These are phyloP conservation scores for Pelochelys cantorii DNA, from an alignment of 2,797 vertebrate genomes.

Conservation along the genomic window DNA sequence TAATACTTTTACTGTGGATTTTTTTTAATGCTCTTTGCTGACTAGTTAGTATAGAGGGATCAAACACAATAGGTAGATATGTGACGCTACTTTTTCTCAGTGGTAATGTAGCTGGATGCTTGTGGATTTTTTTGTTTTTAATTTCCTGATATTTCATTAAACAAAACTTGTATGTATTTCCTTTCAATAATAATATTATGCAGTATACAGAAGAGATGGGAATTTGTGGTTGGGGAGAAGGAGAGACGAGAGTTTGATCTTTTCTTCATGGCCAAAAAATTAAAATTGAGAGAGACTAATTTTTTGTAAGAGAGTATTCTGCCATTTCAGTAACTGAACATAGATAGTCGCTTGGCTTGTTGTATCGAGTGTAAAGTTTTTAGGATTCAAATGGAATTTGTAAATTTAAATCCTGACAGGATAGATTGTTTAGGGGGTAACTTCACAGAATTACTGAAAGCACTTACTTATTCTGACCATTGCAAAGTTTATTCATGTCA, in stretches of 20 bases:
- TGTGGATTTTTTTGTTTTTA: slow-evolving; percentile 28
- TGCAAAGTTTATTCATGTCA: not conserved
- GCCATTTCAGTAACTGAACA: slow-evolving; percentile 53
- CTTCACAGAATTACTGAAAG: not conserved
- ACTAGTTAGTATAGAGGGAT: slow-evolving; percentile 13
- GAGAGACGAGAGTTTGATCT: not conserved
- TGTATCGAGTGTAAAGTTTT: slow-evolving; percentile 49
- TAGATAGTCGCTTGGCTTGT: slow-evolving; percentile 33
- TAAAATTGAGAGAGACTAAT: not conserved
- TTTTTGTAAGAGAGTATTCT: slow-evolving; percentile 27
- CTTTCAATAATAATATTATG: slow-evolving; percentile 26
- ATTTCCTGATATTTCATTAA: slow-evolving; percentile 50
- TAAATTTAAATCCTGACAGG: not conserved
- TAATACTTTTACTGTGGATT: slow-evolving; percentile 1
- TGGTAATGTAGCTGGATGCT: not conserved
- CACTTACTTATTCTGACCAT: not conserved
- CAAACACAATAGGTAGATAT: not conserved
- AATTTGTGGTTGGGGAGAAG: slow-evolving; percentile 36
- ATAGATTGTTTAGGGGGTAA: not conserved
- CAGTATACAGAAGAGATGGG: slow-evolving; percentile 28
- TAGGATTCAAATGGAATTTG: not conserved
- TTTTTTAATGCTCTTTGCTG: slow-evolving; percentile 56
- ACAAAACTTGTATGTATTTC: not conserved
- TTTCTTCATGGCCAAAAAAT: slow-evolving; percentile 19
- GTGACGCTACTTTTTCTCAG: slow-evolving; percentile 37